Evolutionary conservation across 2,888 invertebrate genomes (phyloP).

Genomic region (Epirrhoe alternata): DNA sequence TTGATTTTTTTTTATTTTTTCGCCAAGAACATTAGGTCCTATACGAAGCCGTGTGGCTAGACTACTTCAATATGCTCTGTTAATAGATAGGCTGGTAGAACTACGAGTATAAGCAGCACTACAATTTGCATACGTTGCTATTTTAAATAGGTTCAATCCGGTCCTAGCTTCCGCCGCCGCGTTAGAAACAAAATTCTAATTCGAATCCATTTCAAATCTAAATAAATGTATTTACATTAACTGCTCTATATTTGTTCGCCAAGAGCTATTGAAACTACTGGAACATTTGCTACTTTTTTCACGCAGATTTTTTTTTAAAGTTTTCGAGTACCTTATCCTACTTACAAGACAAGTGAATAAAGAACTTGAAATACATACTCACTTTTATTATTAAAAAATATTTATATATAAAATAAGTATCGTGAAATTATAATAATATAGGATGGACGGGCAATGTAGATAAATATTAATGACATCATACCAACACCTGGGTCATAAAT

Average conservation of each 20-base stretch:
- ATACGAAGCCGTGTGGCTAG: too few relatives aligned
- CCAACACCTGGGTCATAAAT: too few relatives aligned
- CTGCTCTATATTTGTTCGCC: background rate
- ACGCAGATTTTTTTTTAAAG: background rate
- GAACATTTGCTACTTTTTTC: background rate
- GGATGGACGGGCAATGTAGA: too few relatives aligned
- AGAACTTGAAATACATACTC: background rate
- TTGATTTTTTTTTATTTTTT: too few relatives aligned
- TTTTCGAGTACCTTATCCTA: background rate
- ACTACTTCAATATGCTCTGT: too few relatives aligned
- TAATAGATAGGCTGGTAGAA: too few relatives aligned
- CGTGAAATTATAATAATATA: too few relatives aligned
- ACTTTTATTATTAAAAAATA: too few relatives aligned
- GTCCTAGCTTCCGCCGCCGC: conserved; percentile 61
- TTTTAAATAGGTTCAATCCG: conserved; percentile 69
- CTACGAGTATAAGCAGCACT: conserved; percentile 59
- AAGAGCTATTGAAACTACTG: background rate
- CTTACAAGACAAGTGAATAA: background rate
- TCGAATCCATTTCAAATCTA: conserved; percentile 22
- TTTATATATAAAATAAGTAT: too few relatives aligned
- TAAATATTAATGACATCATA: too few relatives aligned
- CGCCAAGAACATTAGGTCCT: too few relatives aligned
- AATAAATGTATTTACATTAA: conserved; percentile 3
- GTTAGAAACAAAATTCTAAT: conserved; percentile 55
- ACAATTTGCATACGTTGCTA: conserved; percentile 72